A percentile compares a stretch with the other conserved stretches of the same genome.
phyloP scores from a whole-genome alignment of 2,888 invertebrate genomes.

The Agonopterix subpropinquella region DNA sequence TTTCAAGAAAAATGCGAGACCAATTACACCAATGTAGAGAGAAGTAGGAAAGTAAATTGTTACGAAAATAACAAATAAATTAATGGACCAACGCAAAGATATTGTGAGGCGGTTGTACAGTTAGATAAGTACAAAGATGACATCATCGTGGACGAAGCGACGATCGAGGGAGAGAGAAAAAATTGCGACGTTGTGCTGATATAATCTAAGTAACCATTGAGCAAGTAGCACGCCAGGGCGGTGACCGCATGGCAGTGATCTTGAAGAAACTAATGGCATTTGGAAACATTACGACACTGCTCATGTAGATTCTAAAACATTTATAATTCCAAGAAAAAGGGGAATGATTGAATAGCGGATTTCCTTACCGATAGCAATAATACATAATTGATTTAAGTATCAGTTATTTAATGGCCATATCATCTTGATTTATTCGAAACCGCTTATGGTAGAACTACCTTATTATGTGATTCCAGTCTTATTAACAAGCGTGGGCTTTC shows the following conservation, averaged over 20 bases:
- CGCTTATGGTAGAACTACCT: slow-evolving; percentile 30
- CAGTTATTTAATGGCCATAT: slow-evolving; percentile 15
- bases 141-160: slow-evolving; percentile 45
- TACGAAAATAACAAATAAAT: slow-evolving; percentile 5
- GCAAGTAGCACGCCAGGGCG: slow-evolving; percentile 39
- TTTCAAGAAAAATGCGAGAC: not conserved
- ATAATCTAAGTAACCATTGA: slow-evolving; percentile 40
- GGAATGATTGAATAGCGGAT: not conserved
- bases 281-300: slow-evolving; percentile 24
- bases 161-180: slow-evolving; percentile 43
- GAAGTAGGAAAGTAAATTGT: not conserved
- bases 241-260: slow-evolving; percentile 67
- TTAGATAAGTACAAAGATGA: slow-evolving; percentile 36
- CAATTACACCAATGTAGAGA: not conserved
- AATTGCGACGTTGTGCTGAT: slow-evolving; percentile 27
- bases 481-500: slow-evolving; percentile 31
- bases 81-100: slow-evolving; percentile 26
- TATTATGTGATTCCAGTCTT: slow-evolving; percentile 29
- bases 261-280: slow-evolving; percentile 41
- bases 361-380: not conserved
- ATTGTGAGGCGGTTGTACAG: slow-evolving; percentile 15
- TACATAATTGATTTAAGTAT: slow-evolving; percentile 5
- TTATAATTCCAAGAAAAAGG: not conserved
- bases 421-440: slow-evolving; percentile 29
- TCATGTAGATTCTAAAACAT: not conserved